Evolutionary conservation across 2,113 vertebrate genomes (phyloP).

Genomic region (Pterophyllum scalare): DNA sequence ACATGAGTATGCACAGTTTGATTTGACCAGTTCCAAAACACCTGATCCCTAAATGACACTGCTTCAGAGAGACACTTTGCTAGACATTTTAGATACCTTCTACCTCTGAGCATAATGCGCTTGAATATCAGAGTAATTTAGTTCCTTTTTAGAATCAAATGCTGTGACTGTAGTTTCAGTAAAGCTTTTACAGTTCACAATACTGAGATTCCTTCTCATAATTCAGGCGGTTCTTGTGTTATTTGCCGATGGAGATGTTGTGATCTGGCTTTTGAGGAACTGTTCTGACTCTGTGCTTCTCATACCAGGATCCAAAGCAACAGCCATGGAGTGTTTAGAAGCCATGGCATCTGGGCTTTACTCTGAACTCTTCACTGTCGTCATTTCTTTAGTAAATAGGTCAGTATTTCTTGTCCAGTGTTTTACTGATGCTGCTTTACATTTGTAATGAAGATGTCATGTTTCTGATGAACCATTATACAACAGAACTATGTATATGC

Average conservation of each 20-base stretch:
- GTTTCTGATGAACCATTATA: not conserved
- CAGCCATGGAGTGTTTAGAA: slow-evolving; percentile 92
- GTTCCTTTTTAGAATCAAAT: slow-evolving; percentile 19
- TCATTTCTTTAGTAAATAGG: slow-evolving; percentile 95
- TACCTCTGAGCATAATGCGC: slow-evolving; percentile 9
- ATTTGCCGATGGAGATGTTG: slow-evolving; percentile 1
- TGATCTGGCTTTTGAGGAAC: slow-evolving; percentile 16
- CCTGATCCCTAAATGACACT: slow-evolving; percentile 49
- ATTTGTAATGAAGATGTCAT: not conserved
- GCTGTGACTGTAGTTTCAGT: not conserved
- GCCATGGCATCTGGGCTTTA: slow-evolving; percentile 91
- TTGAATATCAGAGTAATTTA: slow-evolving; percentile 12
- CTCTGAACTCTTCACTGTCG: slow-evolving; percentile 91
- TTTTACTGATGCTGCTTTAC: not conserved
- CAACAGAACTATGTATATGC: not conserved
- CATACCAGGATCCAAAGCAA: slow-evolving; percentile 86
- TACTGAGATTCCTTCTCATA: not conserved
- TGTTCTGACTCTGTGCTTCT: slow-evolving; percentile 20
- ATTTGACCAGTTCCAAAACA: slow-evolving; percentile 46
- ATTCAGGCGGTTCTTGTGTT: not conserved
- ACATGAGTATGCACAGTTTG: slow-evolving; percentile 34
- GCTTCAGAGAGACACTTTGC: slow-evolving; percentile 42
- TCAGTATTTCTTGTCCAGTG: slow-evolving; percentile 60
- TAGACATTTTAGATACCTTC: slow-evolving; percentile 18
- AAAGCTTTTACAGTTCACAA: not conserved